Evolutionary conservation across 2,888 invertebrate species (phyloP).

Genomic region (Drosophila anceps): DNA sequence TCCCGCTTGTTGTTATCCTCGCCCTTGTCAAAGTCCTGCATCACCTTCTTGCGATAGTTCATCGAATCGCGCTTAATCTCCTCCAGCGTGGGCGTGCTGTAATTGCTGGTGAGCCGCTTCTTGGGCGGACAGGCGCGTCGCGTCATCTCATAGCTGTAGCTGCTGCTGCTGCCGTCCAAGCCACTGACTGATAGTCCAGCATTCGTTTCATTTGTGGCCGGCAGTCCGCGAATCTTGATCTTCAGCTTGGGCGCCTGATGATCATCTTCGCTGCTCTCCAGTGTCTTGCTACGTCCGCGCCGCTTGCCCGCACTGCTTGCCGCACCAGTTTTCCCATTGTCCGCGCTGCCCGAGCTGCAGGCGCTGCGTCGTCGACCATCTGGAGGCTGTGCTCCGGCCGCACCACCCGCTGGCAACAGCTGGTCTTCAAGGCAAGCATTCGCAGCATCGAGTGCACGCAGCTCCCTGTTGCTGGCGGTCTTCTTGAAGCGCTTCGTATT

Average conservation of each 20-base stretch:
- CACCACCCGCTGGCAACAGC: conserved; percentile 32
- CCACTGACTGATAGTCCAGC: conserved; percentile 36
- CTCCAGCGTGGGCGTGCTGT: conserved; percentile 90
- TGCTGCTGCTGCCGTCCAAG: conserved; percentile 43
- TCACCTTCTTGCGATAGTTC: conserved; percentile 93
- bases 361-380: conserved; percentile 86
- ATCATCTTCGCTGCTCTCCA: conserved; percentile 83
- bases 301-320: conserved; percentile 83
- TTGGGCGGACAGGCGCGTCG: conserved; percentile 91
- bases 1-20: conserved; percentile 82
- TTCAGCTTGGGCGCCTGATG: conserved; percentile 88
- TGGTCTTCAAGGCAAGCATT: conserved; percentile 87
- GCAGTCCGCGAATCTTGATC: conserved; percentile 88
- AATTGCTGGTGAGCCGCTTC: conserved; percentile 88
- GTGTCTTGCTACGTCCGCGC: conserved; percentile 84
- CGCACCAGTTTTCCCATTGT: conserved; percentile 80
- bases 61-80: conserved; percentile 93
- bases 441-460: conserved; percentile 88
- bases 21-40: conserved; percentile 93
- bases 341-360: conserved; percentile 84
- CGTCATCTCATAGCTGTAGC: conserved; percentile 83
- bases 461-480: conserved; percentile 86
- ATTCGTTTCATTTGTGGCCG: conserved; percentile 58
- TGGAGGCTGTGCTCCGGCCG: conserved; percentile 33
- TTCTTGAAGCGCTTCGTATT: conserved; percentile 87